Conservation (phyloP, 2,113 vertebrate genomes). For the Mus spicilegus region DNA sequence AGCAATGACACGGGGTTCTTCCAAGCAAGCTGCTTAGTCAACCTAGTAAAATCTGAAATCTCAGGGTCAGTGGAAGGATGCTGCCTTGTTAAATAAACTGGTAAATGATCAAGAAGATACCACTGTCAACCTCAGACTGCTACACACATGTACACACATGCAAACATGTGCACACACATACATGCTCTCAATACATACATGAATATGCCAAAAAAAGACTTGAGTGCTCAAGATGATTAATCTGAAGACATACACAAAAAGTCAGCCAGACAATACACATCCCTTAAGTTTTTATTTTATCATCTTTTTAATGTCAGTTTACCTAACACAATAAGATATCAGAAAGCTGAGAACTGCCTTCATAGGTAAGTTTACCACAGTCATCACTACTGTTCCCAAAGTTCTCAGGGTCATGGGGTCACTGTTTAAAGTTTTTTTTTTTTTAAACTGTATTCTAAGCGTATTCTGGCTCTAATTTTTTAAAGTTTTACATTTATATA, state of each 20-base stretch:
- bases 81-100: background rate
- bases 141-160: too few species aligned
- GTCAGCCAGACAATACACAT: background rate
- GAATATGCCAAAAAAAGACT: background rate
- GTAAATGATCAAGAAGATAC: background rate
- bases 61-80: background rate
- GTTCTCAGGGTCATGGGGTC: constrained; percentile 21
- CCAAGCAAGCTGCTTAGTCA: background rate
- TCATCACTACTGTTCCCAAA: background rate
- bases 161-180: background rate
- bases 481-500: background rate
- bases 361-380: background rate
- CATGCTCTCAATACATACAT: background rate
- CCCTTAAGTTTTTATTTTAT: background rate
- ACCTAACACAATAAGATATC: background rate
- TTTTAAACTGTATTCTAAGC: background rate
- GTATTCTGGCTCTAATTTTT: background rate
- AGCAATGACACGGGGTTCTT: background rate
- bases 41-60: background rate
- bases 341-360: background rate
- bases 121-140: background rate
- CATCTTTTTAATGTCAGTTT: background rate
- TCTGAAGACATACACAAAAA: constrained; percentile 38
- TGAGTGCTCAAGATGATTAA: constrained; percentile 2
- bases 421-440: constrained; percentile 18